These are phyloP conservation scores for Rhinella marina DNA, from an alignment of 2,797 vertebrate genomes.

Conservation along the genomic window DNA sequence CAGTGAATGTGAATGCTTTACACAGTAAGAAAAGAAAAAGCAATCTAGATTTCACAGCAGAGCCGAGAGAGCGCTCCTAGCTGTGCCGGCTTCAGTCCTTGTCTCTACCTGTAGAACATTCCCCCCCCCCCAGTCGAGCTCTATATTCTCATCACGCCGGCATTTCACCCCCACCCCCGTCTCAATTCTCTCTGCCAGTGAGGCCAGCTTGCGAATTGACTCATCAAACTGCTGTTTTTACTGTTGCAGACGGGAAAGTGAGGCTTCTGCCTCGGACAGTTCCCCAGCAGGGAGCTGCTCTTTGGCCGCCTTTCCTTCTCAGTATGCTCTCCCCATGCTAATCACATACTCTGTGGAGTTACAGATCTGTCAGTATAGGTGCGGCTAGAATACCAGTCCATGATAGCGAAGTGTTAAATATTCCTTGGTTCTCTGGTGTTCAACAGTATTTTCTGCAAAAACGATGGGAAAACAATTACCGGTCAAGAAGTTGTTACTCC, in stretches of 20 bases:
- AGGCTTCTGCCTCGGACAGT: slow-evolving; percentile 52
- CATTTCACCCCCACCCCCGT: neutral
- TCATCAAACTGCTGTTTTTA: slow-evolving; percentile 62
- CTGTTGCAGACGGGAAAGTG: slow-evolving; percentile 53
- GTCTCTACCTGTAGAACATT: slow-evolving; percentile 54
- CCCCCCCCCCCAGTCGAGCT: slow-evolving; percentile 10
- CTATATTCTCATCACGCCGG: slow-evolving; percentile 52
- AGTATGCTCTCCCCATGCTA: slow-evolving; percentile 53
- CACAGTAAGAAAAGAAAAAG: neutral
- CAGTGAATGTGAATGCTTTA: neutral
- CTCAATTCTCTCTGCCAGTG: slow-evolving; percentile 41
- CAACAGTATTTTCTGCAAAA: neutral
- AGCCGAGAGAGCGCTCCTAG: neutral
- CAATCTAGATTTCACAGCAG: slow-evolving; percentile 26
- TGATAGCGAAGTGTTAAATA: neutral
- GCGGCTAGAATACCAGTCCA: slow-evolving; percentile 13
- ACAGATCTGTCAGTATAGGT: slow-evolving; percentile 17
- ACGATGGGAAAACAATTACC: neutral
- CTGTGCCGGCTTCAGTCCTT: neutral
- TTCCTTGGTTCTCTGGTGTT: neutral
- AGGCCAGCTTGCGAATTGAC: slow-evolving; percentile 62
- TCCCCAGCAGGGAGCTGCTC: slow-evolving; percentile 54
- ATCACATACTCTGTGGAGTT: slow-evolving; percentile 45
- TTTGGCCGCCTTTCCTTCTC: slow-evolving; percentile 34
- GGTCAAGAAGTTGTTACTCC: too few relatives aligned